Evolutionary conservation across 2,888 invertebrate genomes (phyloP).

Genomic region (Caenorhabditis sinica): DNA sequence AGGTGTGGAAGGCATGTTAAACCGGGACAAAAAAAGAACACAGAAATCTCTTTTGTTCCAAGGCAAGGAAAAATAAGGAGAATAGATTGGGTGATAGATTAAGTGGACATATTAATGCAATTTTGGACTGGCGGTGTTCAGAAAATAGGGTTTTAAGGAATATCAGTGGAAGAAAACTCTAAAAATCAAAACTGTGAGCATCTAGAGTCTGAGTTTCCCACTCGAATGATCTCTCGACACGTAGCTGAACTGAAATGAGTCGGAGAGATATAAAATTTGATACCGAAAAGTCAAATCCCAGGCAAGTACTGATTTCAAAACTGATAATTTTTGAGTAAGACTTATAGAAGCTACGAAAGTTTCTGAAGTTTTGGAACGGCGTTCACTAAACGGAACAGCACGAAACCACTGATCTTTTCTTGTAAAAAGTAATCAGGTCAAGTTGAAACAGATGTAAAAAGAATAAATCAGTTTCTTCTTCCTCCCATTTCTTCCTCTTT

Average conservation of each 20-base stretch:
- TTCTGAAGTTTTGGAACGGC: not conserved
- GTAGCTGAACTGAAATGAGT: too few species aligned
- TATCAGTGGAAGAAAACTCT: too few species aligned
- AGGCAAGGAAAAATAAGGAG: not conserved
- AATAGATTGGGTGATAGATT: conserved; percentile 11
- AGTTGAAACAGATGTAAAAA: conserved; percentile 28
- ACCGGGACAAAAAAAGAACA: conserved; percentile 1
- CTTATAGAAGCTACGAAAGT: not conserved
- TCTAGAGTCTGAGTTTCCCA: too few species aligned
- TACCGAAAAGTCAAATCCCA: too few species aligned
- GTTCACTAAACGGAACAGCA: not conserved
- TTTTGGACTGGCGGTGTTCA: not conserved
- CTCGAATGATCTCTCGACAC: too few species aligned
- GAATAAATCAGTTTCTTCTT: conserved; percentile 39
- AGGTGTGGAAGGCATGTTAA: conserved; percentile 14
- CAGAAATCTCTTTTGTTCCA: conserved; percentile 1
- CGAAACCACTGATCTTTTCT: conserved; percentile 24
- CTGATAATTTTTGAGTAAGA: too few species aligned
- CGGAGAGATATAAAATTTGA: too few species aligned
- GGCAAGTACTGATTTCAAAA: too few species aligned
- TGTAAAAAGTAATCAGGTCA: conserved; percentile 58
- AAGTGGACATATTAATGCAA: not conserved
- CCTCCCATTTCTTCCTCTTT: not conserved
- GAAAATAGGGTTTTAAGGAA: not conserved
- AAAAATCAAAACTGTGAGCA: too few species aligned